A percentile compares a stretch with the other conserved stretches of the same genome.
Conservation (phyloP, 53 echinoderm and acorn worm genomes). For the Crossaster papposus region DNA sequence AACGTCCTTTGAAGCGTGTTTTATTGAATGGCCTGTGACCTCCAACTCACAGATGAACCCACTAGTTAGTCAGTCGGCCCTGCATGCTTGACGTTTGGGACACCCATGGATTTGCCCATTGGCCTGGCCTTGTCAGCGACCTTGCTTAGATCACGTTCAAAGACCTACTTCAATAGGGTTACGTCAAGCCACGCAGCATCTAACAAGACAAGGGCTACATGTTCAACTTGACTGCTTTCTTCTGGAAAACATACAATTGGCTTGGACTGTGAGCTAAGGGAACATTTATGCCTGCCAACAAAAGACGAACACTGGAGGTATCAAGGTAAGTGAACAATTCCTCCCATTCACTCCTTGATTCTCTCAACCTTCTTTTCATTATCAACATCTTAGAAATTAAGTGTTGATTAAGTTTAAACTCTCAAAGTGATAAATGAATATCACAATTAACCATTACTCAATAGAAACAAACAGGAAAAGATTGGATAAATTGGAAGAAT, state of each 20-base stretch:
- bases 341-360: neutral
- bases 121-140: constrained; percentile 32
- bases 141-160: constrained; percentile 52
- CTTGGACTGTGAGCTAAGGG: too few relatives aligned
- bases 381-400: neutral
- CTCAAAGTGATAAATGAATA: too few relatives aligned
- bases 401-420: neutral
- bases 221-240: neutral
- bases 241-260: neutral
- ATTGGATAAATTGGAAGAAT: too few relatives aligned
- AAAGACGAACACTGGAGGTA: neutral
- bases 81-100: neutral
- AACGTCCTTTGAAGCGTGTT: neutral
- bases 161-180: neutral
- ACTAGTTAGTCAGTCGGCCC: neutral
- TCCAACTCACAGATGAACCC: neutral
- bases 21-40: neutral
- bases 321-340: neutral
- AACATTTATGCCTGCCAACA: neutral
- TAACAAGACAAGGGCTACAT: neutral
- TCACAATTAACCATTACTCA: too few relatives aligned
- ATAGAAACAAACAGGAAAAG: too few relatives aligned
- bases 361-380: neutral
- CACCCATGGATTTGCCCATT: constrained; percentile 51
- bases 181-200: neutral